Base-by-base conservation (phyloP, 2,113 vertebrate species). In the Pedetes capensis region DNA sequence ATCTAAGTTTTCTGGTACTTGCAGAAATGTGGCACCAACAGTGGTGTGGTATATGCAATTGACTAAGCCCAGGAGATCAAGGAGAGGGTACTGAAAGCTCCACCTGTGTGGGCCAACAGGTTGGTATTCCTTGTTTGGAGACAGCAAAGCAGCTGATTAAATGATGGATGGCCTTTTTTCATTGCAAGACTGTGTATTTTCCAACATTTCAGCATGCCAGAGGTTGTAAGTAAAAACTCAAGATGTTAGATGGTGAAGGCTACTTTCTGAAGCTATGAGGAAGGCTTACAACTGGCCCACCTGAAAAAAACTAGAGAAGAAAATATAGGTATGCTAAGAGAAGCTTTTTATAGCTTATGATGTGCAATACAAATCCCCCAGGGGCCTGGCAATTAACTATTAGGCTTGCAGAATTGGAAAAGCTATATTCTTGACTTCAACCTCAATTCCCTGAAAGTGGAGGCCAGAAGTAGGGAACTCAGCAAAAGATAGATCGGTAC, bases 401-500 rank as follows among this genome's bases (percentile, higher is more conserved):
- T 72, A 37, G 27, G 20, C 81, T 87, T 92, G 51, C 23, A 39
- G 84, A 90, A 49, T 37, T 75, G 71, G 53, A 66, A 94, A 96
- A 76, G n/a, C 59, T 66, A 72, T 39, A 53, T 89, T 81, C 75
- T 93, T 47, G 75, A 68, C 84, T 47, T 84, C 34, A 59, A 85
- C 61, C 81, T 96, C 75, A 85, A 81, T 94, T 94, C 87, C 59
- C 61, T 78, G 37, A 68, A 92, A 68, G 51, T 37, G 29, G 87
- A 92, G 34, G 34, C 13, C 80, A 55, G 47, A 92, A 92, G 81
- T 69, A 53, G 90, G 66, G 80, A 94, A 89, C 22, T 34, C 49
- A 42, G 63, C 68, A 80, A 63, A 96, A 92, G 88, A 92, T 34
- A 96, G 66, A 85, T 92, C 63, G 81, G 66, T 79, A 75, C 69